Percentiles rank a stretch among this genome's conserved stretches.
Evolutionary conservation across 2,113 vertebrate genomes (phyloP).

Genomic region (Lontra canadensis): DNA sequence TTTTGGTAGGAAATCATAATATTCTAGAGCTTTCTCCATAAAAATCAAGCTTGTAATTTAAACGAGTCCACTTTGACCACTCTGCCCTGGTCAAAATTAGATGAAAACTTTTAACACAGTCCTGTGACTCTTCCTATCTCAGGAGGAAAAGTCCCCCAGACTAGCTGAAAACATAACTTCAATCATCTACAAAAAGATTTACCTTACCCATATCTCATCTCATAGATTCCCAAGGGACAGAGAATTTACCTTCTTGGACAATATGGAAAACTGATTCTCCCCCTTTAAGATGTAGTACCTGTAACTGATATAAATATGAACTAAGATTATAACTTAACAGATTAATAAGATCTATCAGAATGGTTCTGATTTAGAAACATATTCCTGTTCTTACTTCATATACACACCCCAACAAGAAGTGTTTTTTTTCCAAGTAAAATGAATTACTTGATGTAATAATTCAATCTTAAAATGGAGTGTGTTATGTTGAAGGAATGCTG

Average conservation of each 20-base stretch:
- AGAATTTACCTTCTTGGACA: background rate
- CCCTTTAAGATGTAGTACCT: background rate
- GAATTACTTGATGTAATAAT: background rate
- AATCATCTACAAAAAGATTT: background rate
- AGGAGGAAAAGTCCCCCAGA: background rate
- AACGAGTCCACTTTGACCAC: background rate
- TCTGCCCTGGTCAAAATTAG: background rate
- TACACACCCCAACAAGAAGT: background rate
- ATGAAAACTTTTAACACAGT: background rate
- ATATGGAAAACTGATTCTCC: background rate
- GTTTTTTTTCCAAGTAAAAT: background rate
- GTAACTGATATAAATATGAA: slow-evolving; percentile 1
- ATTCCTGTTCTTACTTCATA: background rate
- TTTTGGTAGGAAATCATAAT: background rate
- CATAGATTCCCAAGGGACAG: background rate
- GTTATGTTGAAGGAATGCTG: background rate
- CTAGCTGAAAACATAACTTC: background rate
- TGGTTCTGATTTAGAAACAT: background rate
- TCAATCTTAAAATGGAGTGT: background rate
- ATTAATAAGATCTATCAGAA: slow-evolving; percentile 6
- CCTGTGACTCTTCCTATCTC: background rate
- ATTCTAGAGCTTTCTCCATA: background rate
- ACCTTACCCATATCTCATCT: background rate
- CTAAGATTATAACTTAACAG: background rate
- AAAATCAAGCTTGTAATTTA: background rate